Evolutionary conservation across 2,113 vertebrate genomes (phyloP).

Genomic region (Chaetodon trifascialis): DNA sequence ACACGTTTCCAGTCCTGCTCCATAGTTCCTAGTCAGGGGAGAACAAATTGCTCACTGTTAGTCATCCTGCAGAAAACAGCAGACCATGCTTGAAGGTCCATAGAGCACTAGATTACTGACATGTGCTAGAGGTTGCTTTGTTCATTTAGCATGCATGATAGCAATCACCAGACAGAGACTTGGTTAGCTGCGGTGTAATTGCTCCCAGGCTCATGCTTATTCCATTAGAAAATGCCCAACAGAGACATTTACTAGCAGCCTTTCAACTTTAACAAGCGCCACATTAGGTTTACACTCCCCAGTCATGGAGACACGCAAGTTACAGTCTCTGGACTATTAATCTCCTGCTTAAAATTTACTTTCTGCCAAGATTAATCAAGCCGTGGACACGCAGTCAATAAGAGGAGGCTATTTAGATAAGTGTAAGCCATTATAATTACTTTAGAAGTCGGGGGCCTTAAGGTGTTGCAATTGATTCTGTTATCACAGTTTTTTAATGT

Average conservation of each 20-base stretch:
- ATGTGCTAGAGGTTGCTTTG: conserved; percentile 20
- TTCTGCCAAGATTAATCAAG: conserved; percentile 70
- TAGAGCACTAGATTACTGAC: conserved; percentile 11
- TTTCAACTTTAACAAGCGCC: conserved; percentile 72
- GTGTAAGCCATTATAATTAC: conserved; percentile 74
- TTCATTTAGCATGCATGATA: conserved; percentile 59
- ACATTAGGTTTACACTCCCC: conserved; percentile 69
- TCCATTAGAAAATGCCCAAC: conserved; percentile 63
- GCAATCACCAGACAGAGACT: conserved; percentile 44
- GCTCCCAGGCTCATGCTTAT: conserved; percentile 55
- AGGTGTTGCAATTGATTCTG: conserved; percentile 55
- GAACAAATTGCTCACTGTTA: background rate
- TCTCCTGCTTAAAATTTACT: conserved; percentile 57
- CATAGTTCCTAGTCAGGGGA: background rate
- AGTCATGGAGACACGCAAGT: conserved; percentile 41
- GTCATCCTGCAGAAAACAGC: background rate
- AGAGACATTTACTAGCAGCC: conserved; percentile 62
- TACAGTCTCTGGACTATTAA: conserved; percentile 66
- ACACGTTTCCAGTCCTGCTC: background rate
- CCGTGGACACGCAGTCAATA: conserved; percentile 60
- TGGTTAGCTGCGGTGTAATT: conserved; percentile 56
- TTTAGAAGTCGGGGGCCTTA: conserved; percentile 56
- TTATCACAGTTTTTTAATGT: conserved; percentile 51
- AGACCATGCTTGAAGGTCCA: background rate
- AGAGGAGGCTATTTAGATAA: conserved; percentile 73